phyloP scores from a whole-genome alignment of 2,888 invertebrate genomes.

The Rhingia rostrata region DNA sequence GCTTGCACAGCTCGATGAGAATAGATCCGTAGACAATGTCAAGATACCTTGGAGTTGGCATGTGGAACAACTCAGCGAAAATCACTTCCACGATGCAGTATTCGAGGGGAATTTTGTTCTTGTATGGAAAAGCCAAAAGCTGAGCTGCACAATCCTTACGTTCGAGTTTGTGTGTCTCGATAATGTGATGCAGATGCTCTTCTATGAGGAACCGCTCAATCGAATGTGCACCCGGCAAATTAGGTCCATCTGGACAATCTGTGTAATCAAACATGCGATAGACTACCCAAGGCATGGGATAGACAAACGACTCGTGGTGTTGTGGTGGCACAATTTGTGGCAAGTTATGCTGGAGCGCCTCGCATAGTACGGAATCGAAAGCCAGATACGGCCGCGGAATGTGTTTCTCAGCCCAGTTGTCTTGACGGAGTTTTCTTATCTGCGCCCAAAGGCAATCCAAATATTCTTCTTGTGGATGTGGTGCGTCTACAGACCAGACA shows the following conservation, averaged over 20 bases:
- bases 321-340: slow-evolving; percentile 95
- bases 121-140: slow-evolving; percentile 95
- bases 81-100: slow-evolving; percentile 99
- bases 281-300: slow-evolving; percentile 97
- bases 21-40: slow-evolving; percentile 97
- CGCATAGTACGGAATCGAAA: slow-evolving; percentile 96
- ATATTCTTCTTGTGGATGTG: slow-evolving; percentile 98
- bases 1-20: slow-evolving; percentile 97
- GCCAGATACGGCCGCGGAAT: slow-evolving; percentile 97
- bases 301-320: slow-evolving; percentile 93
- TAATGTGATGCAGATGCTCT: slow-evolving; percentile 96
- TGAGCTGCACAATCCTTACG: slow-evolving; percentile 97
- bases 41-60: slow-evolving; percentile 94
- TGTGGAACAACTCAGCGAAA: slow-evolving; percentile 95
- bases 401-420: slow-evolving; percentile 98
- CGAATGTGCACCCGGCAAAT: slow-evolving; percentile 97
- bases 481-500: slow-evolving; percentile 97
- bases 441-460: slow-evolving; percentile 98
- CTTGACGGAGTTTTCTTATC: slow-evolving; percentile 93
- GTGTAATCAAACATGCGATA: slow-evolving; percentile 99
- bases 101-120: slow-evolving; percentile 96
- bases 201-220: slow-evolving; percentile 99
- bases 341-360: slow-evolving; percentile 97
- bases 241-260: slow-evolving; percentile 96
- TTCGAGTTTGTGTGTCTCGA: slow-evolving; percentile 93